Base-by-base conservation (phyloP, 2,797 vertebrate species). In the Melanotaenia boesemani region DNA sequence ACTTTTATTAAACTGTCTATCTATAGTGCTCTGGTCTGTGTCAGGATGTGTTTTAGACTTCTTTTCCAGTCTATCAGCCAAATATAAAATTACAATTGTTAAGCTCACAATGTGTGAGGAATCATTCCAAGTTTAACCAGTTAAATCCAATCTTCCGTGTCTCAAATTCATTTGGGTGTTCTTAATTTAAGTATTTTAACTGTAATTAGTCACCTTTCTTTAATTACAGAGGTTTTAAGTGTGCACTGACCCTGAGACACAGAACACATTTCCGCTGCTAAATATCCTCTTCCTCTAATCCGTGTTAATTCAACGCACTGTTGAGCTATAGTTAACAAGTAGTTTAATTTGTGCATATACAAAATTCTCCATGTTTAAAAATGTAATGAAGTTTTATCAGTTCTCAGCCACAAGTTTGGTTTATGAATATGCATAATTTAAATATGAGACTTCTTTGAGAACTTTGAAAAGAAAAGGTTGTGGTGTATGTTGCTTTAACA, bases 351-450 rank as follows among this genome's bases (percentile, higher is more conserved):
- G 79, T 90, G 66, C 75, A 65, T 79, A 72, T 73, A 83, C 67
- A 72, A 74, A 76, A 58, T 55, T 82, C 73, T 78, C 86, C 59
- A 32, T 46, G 67, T 88, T 77, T 92, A 86, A 88, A 93, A 93
- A 83, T 83, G 70, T 87, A 91, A 93, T 89, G 68, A 68, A 50
- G 76, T 81, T 88, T 82, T 78, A 70, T 62, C 6, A 52, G 80
- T 65, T 60, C 71, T 64, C 76, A 56, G 69, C 70, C 48, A 74
- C 75, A 75, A 87, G 86, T 72, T 63, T 75, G 59, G 20, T 68
- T 83, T 60, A 92, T 91, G 84, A 92, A 91, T 91, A 93, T 93
- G 83, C 78, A 89, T 80, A 37, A 58, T 79, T 67, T 56, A 71
- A 80, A 84, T 85, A 60, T 80, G 36, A 83, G 82, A 86, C 76